Evolutionary conservation across 2,797 vertebrate species (phyloP).

Genomic region (Sebastes paucispinis): DNA sequence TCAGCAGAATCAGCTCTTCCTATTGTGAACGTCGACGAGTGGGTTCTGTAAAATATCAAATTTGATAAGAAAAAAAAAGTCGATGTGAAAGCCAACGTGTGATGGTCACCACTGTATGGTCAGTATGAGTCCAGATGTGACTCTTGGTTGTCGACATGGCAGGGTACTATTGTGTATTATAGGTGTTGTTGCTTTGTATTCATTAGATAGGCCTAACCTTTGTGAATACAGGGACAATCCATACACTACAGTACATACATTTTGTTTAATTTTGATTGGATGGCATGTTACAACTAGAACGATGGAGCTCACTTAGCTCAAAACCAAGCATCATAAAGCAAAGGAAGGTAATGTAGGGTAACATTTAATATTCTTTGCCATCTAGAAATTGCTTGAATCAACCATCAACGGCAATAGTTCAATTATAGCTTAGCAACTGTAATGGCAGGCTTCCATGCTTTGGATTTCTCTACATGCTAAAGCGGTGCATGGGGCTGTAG

Average conservation of each 20-base stretch:
- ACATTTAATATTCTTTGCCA: not conserved
- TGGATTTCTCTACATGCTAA: not conserved
- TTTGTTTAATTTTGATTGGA: not conserved
- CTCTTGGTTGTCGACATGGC: too few relatives aligned
- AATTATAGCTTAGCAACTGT: not conserved
- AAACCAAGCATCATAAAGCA: not conserved
- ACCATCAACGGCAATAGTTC: not conserved
- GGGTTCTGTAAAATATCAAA: slow-evolving; percentile 85
- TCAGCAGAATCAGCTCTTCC: slow-evolving; percentile 87
- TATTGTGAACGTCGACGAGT: slow-evolving; percentile 83
- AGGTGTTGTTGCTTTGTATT: slow-evolving; percentile 21
- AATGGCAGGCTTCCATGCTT: not conserved
- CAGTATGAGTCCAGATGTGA: slow-evolving; percentile 26
- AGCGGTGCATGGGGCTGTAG: not conserved
- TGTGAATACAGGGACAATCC: not conserved
- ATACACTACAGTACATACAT: not conserved
- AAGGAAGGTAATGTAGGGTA: not conserved
- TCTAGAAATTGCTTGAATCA: not conserved
- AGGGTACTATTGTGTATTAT: too few relatives aligned
- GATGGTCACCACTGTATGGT: slow-evolving; percentile 29
- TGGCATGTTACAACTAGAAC: not conserved
- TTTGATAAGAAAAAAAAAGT: slow-evolving; percentile 80
- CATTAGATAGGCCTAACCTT: slow-evolving; percentile 16
- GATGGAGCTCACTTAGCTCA: not conserved
- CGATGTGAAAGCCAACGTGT: slow-evolving; percentile 68